Percentiles rank a stretch among this genome's conserved stretches.
Conservation (phyloP, 2,888 invertebrate species). For the Psylliodes chrysocephalus region DNA sequence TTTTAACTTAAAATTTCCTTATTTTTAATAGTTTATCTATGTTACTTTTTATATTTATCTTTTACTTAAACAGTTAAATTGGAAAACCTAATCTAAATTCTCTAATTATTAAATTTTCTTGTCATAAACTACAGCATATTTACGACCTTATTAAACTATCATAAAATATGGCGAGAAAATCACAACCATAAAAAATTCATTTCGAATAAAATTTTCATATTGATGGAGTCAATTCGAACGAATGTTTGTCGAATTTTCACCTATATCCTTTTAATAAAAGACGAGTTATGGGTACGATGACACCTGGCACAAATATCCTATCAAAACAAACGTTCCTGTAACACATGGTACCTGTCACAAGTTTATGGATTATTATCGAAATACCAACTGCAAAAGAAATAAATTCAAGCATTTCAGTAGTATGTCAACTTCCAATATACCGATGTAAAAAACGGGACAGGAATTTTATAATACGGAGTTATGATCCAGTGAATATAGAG, state of each 20-base stretch:
- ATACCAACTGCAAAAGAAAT: conserved; percentile 1
- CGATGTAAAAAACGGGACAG: neutral
- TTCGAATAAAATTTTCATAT: neutral
- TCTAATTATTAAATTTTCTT: too few species aligned
- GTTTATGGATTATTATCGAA: conserved; percentile 12
- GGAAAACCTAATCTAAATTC: too few species aligned
- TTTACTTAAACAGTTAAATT: too few species aligned
- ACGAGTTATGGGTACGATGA: conserved; percentile 3
- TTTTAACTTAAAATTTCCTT: too few species aligned
- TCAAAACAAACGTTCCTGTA: conserved; percentile 8
- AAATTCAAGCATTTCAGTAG: neutral
- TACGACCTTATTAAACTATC: too few species aligned
- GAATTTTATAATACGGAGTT: neutral
- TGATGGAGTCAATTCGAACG: neutral
- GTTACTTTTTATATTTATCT: too few species aligned
- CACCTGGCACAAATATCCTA: conserved; percentile 12
- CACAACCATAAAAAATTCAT: neutral
- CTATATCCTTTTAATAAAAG: neutral
- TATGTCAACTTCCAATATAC: neutral
- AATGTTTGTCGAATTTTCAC: neutral
- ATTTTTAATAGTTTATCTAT: too few species aligned
- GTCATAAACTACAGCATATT: too few species aligned
- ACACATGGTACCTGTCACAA: conserved; percentile 30
- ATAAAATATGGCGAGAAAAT: neutral
- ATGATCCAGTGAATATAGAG: too few species aligned